Percentiles rank a stretch among this genome's conserved stretches.
Evolutionary conservation across 2,888 invertebrate species (phyloP).

Genomic region (Serripes groenlandicus): DNA sequence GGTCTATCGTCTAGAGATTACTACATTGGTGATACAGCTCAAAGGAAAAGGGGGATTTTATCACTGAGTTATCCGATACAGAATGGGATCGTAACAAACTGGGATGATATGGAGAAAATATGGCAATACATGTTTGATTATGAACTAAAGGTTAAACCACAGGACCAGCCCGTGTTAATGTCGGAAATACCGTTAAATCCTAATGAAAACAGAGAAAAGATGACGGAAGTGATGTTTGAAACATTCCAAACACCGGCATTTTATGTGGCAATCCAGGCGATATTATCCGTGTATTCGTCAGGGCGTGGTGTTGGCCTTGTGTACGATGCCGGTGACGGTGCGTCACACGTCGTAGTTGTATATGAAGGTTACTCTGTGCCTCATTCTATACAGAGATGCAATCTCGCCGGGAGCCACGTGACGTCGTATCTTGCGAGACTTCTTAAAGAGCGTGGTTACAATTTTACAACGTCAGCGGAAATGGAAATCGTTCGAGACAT

Average conservation of each 20-base stretch:
- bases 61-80: conserved; percentile 24
- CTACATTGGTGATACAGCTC: conserved; percentile 14
- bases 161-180: conserved; percentile 92
- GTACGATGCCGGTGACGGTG: conserved; percentile 79
- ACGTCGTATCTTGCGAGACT: conserved; percentile 75
- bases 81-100: conserved; percentile 78
- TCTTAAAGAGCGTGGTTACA: conserved; percentile 86
- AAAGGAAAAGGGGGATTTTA: conserved; percentile 8
- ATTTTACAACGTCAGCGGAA: conserved; percentile 80
- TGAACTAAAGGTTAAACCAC: conserved; percentile 92
- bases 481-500: conserved; percentile 68
- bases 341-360: conserved; percentile 93
- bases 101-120: conserved; percentile 33
- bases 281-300: conserved; percentile 79
- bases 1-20: not conserved
- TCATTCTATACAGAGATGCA: conserved; percentile 73
- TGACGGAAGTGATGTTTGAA: conserved; percentile 71
- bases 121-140: conserved; percentile 22
- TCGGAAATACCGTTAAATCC: conserved; percentile 59
- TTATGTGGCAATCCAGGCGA: conserved; percentile 80
- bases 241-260: conserved; percentile 75
- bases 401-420: conserved; percentile 74
- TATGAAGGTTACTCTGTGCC: conserved; percentile 89
- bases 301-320: conserved; percentile 91
- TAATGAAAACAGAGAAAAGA: conserved; percentile 56